Evolutionary conservation across 2,113 vertebrate genomes (phyloP).

Genomic region (Rhea pennata): DNA sequence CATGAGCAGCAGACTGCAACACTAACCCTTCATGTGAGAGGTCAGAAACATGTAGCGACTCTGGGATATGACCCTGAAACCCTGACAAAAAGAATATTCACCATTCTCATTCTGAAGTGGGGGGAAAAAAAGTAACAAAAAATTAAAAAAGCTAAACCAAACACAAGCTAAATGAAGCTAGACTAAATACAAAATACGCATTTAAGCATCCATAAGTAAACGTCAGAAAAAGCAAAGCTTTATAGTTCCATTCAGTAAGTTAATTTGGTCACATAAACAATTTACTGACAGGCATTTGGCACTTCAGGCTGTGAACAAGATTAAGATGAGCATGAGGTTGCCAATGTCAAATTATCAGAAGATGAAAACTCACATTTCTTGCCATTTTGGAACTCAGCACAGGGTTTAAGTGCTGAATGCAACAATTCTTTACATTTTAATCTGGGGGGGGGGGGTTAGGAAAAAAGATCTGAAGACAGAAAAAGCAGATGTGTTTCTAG

Average conservation of each 20-base stretch:
- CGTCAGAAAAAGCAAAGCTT: not conserved
- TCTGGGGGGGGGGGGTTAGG: not conserved
- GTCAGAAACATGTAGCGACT: not conserved
- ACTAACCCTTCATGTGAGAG: not conserved
- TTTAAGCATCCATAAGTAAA: not conserved
- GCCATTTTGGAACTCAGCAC: not conserved
- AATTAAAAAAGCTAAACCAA: not conserved
- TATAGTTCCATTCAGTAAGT: not conserved
- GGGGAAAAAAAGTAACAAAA: not conserved
- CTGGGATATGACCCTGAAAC: not conserved
- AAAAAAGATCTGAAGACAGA: not conserved
- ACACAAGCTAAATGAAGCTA: not conserved
- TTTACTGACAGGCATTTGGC: constrained; percentile 14
- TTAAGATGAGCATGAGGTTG: not conserved
- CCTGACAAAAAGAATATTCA: not conserved
- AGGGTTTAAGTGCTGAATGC: not conserved
- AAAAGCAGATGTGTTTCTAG: not conserved
- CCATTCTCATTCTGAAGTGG: not conserved
- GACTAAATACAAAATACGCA: not conserved
- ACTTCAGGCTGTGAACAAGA: not conserved
- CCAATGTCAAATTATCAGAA: constrained; percentile 3
- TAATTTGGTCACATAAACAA: not conserved
- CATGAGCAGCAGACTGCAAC: accelerated
- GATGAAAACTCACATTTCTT: not conserved
- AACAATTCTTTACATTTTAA: not conserved